Percentiles rank a stretch among this genome's conserved stretches.
phyloP scores from a whole-genome alignment of 2,113 vertebrate species.

The Pandion haliaetus region DNA sequence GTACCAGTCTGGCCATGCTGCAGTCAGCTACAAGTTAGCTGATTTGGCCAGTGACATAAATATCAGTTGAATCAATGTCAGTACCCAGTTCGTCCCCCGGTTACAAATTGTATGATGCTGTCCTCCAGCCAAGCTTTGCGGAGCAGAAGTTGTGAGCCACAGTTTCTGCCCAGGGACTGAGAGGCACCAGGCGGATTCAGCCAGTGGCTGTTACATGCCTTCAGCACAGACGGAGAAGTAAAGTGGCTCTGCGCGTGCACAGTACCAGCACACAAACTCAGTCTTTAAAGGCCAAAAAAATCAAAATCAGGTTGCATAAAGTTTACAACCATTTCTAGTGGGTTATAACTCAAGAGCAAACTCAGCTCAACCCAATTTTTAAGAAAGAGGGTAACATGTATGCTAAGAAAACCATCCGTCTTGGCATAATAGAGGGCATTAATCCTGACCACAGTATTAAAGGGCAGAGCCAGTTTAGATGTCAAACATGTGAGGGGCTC shows the following conservation, averaged over 20 bases:
- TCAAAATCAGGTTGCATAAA: not conserved
- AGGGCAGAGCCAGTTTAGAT: not conserved
- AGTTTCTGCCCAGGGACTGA: not conserved
- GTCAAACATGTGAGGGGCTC: not conserved
- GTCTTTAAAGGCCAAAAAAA: not conserved
- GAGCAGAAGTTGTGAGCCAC: not conserved
- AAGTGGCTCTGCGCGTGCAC: not conserved
- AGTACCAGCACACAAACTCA: not conserved
- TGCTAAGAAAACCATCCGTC: not conserved
- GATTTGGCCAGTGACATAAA: constrained; percentile 8
- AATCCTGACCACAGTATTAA: not conserved
- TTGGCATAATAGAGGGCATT: not conserved
- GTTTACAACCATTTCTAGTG: not conserved
- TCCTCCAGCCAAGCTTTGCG: not conserved
- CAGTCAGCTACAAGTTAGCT: not conserved
- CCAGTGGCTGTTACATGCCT: not conserved
- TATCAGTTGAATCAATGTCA: constrained; percentile 22
- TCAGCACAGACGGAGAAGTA: not conserved
- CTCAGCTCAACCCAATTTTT: not conserved
- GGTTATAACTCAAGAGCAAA: not conserved
- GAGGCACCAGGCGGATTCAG: not conserved
- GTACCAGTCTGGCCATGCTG: constrained; percentile 7
- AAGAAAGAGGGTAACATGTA: not conserved
- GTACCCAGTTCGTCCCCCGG: not conserved
- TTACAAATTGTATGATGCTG: not conserved